phyloP scores from a whole-genome alignment of 2,113 vertebrate species.

The Clarias macrocephalus region DNA sequence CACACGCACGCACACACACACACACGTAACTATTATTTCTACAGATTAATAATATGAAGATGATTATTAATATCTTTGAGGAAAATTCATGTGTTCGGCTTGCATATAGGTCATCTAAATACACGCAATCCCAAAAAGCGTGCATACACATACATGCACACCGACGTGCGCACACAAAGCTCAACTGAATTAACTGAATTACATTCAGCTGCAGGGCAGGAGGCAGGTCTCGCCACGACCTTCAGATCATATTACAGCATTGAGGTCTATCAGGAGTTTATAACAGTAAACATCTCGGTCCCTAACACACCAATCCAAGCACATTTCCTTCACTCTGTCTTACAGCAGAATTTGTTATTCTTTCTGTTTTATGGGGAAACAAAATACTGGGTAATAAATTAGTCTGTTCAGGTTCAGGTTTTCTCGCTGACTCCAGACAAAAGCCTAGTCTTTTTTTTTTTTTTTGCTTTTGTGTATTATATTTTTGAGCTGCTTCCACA shows the following conservation, averaged over 20 bases:
- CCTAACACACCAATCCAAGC: background rate
- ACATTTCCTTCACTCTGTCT: background rate
- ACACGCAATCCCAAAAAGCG: background rate
- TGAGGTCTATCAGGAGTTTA: background rate
- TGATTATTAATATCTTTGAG: background rate
- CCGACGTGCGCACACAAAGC: background rate
- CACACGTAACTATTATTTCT: background rate
- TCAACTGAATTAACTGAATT: conserved; percentile 15
- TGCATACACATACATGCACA: background rate
- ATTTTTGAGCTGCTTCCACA: background rate
- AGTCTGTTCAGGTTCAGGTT: background rate
- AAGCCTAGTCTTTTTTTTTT: background rate
- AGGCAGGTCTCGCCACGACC: conserved; percentile 5
- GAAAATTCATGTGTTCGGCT: background rate
- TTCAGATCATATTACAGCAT: conserved; percentile 32
- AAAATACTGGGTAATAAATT: background rate
- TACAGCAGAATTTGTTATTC: background rate
- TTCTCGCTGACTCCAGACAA: background rate
- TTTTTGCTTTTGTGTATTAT: background rate
- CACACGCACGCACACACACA: background rate
- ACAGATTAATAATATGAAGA: background rate
- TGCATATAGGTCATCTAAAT: background rate
- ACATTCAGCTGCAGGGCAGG: background rate
- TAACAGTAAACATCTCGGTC: background rate
- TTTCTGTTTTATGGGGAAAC: background rate